Base-by-base conservation (phyloP, 2,113 vertebrate genomes). In the Cebidichthys violaceus region DNA sequence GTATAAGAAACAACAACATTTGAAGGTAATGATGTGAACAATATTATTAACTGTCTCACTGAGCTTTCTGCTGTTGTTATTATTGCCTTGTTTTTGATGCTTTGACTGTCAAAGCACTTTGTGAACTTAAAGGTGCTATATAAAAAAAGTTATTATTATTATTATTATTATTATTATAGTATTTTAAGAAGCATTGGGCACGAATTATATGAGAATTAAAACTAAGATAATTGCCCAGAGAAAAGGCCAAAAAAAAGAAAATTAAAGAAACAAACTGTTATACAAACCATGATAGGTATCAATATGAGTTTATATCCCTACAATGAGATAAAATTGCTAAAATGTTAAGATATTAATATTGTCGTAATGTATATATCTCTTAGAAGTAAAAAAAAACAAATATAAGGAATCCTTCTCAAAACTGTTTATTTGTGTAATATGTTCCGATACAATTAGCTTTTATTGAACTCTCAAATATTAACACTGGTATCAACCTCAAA, bases 341-440 rank as follows among this genome's bases (percentile, higher is more conserved):
- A 41, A 24, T 17, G 9, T 22, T 24, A 41, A 70, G 5, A 37
- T n/a, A 33, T 35, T 20, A 43, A 59, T 20, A 3, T 39, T 57
- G 9, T 54, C 24, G 15, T 57, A 27, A 70, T 50, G 17, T 24
- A 71, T 69, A 0, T 68, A 6, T 59, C 27, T 2, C n/a, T 52
- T 9, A 9, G 50, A 52, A 52, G 20, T 52, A 20, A 22, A 24
- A 24, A 65, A 62, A 76, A 80, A 55, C 35, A n/a, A 70, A 68
- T 52, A n/a, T 24, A 7, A 5, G 10, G 29, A 17, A 24, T 65
- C 5, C 5, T 59, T 45, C 35, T 24, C 31, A 31, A 62, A 61
- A 24, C 8, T 50, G 37, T 45, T 65, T 22, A 31, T 17, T 14
- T 29, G 7, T 18, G 43, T 68, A 2, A 57, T 22, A 31, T 52